A percentile compares a stretch with the other conserved stretches of the same genome.
phyloP scores from a whole-genome alignment of 1,140 invertebrate genomes.

The Oppia nitens region DNA sequence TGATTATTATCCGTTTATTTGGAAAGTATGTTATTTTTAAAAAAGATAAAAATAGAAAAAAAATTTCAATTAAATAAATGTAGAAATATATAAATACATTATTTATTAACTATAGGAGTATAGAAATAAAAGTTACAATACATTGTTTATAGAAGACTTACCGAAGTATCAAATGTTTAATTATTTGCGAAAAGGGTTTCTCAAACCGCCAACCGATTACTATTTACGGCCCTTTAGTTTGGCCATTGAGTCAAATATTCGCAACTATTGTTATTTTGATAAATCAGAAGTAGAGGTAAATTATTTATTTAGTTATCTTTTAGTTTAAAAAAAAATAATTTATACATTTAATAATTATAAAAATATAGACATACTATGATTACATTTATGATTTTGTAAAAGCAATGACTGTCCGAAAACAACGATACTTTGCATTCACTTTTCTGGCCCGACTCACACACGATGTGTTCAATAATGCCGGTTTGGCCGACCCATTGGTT shows the following conservation, averaged over 20 bases:
- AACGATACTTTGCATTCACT: conserved; percentile 25
- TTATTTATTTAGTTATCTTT: no score
- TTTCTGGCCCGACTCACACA: conserved; percentile 29
- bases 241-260: conserved; percentile 15
- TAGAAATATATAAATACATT: no score
- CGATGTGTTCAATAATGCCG: conserved; percentile 26
- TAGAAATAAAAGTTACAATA: conserved; percentile 48
- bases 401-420: neutral
- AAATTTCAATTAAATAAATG: no score
- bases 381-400: neutral
- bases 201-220: conserved; percentile 57
- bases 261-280: neutral
- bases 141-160: conserved; percentile 59
- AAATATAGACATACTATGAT: conserved; percentile 4
- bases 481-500: conserved; percentile 25
- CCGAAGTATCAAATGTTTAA: conserved; percentile 59
- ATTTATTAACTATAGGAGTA: no score
- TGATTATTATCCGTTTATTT: no score
- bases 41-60: no score
- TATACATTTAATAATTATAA: no score
- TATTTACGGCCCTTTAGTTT: conserved; percentile 51
- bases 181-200: conserved; percentile 57
- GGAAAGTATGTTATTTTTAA: no score
- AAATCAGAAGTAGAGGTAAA: neutral
- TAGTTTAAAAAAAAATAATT: no score